Base-by-base conservation (phyloP, 2,113 vertebrate species). In the Zosterops hypoxanthus region DNA sequence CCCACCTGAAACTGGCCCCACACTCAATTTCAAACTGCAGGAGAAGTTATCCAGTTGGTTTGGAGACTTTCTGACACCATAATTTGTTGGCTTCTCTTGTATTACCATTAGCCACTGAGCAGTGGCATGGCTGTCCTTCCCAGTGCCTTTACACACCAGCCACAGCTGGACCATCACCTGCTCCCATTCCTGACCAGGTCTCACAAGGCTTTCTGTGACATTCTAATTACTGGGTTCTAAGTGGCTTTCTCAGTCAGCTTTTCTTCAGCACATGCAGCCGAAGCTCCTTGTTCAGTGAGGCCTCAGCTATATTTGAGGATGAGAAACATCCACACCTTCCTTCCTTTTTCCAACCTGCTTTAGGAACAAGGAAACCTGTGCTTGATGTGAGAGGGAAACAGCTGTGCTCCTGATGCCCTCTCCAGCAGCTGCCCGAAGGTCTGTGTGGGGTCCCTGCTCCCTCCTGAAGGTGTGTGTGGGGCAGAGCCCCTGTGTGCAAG, bases 401-500 rank as follows among this genome's bases (percentile, higher is more conserved):
- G 34, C 34, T 8, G 19, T 42, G 13, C 53, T 82, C 29, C 60
- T 39, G 26, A 2, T 29, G 34, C 47, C 12, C 16, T 23, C 47
- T 66, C 60, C 77, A 82, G 33, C 31, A 44, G 14, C 52, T 46
- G 9, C 28, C 25, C 12, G 9, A 4, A 26, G 0, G 2, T 20
- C 25, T 0, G 0, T 5, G 46, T 47, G 46, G 12, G 11, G 46
- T 47, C 9, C 11, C 46, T 46, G 46, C 46, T 46, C 46, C 46
- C 20, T 21, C 46, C 49, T 17, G 26, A 26, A 52, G 50, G 26
- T 15, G 12, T 56, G 33, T 57, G 56, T 59, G 21, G 8, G 33
- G 56, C 56, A 57, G 16, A 26, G 34, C n/a, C 15, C 14, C 46
- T 24, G 47, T 25, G 24, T 34, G 50, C 33, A 47, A 31, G 8